Conservation (phyloP, 2,113 vertebrate genomes). For the Varanus komodoensis region DNA sequence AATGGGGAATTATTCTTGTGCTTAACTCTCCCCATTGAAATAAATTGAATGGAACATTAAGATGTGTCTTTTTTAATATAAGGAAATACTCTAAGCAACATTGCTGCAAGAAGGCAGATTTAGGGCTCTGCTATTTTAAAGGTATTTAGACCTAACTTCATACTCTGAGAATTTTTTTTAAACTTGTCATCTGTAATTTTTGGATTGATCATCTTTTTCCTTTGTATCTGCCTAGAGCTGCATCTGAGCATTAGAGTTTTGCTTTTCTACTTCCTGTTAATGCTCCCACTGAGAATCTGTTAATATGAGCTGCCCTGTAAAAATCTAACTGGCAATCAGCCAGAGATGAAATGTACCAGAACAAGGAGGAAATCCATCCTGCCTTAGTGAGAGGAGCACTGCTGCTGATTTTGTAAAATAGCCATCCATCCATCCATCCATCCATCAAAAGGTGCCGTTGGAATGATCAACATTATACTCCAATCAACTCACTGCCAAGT, state of each 20-base stretch:
- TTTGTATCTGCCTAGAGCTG: conserved; percentile 26
- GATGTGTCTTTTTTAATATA: not conserved
- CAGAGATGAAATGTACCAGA: conserved; percentile 19
- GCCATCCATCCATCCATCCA: not conserved
- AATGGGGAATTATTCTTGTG: not conserved
- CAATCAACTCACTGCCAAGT: not conserved
- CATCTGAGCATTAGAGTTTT: conserved; percentile 34
- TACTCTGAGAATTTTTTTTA: conserved; percentile 40
- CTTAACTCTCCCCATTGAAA: not conserved
- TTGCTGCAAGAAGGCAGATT: not conserved
- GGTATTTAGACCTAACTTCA: conserved; percentile 24
- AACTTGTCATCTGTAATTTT: conserved; percentile 32
- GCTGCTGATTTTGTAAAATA: not conserved
- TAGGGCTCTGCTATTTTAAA: conserved; percentile 46
- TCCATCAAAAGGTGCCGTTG: conserved; percentile 2
- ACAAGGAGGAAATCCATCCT: conserved; percentile 13
- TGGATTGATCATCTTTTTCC: conserved; percentile 43
- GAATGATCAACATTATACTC: not conserved
- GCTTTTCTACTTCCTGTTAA: conserved; percentile 23
- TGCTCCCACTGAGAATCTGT: conserved; percentile 21
- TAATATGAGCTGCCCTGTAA: conserved; percentile 14
- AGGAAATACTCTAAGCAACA: not conserved
- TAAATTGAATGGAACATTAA: not conserved
- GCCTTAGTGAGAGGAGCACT: not conserved
- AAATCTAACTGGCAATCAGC: conserved; percentile 25